Conservation (phyloP, 2,113 vertebrate genomes). For the Psilopsiagon aurifrons region DNA sequence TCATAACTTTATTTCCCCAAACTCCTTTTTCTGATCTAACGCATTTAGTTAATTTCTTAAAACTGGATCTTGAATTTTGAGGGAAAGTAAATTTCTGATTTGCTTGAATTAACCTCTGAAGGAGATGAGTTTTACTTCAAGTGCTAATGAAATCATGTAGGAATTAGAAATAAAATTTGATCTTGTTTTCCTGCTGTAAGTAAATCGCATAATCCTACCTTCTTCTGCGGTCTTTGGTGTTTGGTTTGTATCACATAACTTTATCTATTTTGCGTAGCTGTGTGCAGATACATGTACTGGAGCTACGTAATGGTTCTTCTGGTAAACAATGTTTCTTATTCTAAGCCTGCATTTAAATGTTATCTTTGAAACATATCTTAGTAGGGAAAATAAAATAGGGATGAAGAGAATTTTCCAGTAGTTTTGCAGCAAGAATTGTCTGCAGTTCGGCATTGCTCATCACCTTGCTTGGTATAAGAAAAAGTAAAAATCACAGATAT, state of each 20-base stretch:
- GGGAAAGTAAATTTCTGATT: not conserved
- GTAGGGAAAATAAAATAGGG: not conserved
- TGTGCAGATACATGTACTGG: not conserved
- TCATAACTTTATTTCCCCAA: not conserved
- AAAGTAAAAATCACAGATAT: not conserved
- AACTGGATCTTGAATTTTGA: not conserved
- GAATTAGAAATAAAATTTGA: not conserved
- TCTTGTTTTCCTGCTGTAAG: not conserved
- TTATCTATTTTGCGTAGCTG: not conserved
- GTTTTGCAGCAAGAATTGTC: not conserved
- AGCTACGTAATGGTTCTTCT: not conserved
- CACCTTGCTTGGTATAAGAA: not conserved
- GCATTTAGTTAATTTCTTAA: not conserved
- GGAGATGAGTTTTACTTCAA: not conserved
- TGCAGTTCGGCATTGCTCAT: not conserved
- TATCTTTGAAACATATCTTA: not conserved
- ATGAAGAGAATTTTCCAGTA: not conserved
- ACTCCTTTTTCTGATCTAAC: not conserved
- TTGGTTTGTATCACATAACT: not conserved
- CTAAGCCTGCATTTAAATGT: not conserved
- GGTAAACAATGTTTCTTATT: not conserved
- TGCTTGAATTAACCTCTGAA: constrained; percentile 8
- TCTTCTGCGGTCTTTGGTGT: not conserved
- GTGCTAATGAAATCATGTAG: not conserved
- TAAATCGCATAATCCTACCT: not conserved